These are phyloP conservation scores for Cyprinodon variegatus DNA, from an alignment of 2,113 vertebrate species.

Conservation along the genomic window DNA sequence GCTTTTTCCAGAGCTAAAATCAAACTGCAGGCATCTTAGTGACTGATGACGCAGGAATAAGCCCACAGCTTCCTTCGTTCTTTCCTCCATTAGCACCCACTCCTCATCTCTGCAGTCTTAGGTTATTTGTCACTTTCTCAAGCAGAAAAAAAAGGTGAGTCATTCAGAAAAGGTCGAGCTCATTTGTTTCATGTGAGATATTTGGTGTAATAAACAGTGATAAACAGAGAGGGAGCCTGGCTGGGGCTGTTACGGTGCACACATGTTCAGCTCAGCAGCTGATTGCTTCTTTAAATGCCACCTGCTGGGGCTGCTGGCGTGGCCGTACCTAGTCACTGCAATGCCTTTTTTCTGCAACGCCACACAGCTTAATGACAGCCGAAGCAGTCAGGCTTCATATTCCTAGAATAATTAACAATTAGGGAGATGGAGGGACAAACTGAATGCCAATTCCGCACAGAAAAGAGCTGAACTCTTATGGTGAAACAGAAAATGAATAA, in stretches of 20 bases:
- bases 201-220: slow-evolving; percentile 53
- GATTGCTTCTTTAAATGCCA: slow-evolving; percentile 74
- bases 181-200: slow-evolving; percentile 60
- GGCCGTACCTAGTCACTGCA: slow-evolving; percentile 10
- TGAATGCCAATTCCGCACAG: slow-evolving; percentile 49
- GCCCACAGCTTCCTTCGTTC: slow-evolving; percentile 1
- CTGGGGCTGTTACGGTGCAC: slow-evolving; percentile 25
- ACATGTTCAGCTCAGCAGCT: slow-evolving; percentile 42
- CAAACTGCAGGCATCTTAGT: slow-evolving; percentile 9
- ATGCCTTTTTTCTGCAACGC: slow-evolving; percentile 40
- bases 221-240: slow-evolving; percentile 24
- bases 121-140: slow-evolving; percentile 40
- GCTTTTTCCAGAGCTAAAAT: slow-evolving; percentile 11
- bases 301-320: slow-evolving; percentile 45
- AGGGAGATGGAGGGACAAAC: slow-evolving; percentile 36
- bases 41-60: slow-evolving; percentile 24
- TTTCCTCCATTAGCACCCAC: slow-evolving; percentile 13
- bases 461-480: slow-evolving; percentile 29
- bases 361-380: slow-evolving; percentile 56
- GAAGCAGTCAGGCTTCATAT: slow-evolving; percentile 35
- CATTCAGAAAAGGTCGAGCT: slow-evolving; percentile 53
- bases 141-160: slow-evolving; percentile 19
- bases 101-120: slow-evolving; percentile 29
- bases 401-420: slow-evolving; percentile 71
- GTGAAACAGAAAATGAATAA: slow-evolving; percentile 8